phyloP scores from a whole-genome alignment of 2,888 invertebrate genomes.

The Metopia argyrocephala region DNA sequence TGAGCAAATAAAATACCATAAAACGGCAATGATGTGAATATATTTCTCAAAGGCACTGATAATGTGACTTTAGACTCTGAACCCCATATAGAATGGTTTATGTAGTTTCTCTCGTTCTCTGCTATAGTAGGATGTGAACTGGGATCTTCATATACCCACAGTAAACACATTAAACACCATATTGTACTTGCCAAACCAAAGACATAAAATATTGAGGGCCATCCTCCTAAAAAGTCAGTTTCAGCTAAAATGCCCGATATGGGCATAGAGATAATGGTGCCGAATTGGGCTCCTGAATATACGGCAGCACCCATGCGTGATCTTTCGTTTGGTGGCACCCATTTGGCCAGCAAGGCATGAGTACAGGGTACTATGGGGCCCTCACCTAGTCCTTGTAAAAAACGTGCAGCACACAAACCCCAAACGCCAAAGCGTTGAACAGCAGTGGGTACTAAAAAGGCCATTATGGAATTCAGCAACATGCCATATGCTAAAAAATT shows the following conservation, averaged over 20 bases:
- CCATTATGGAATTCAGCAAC: conserved; percentile 92
- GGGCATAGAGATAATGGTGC: conserved; percentile 94
- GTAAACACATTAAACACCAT: conserved; percentile 89
- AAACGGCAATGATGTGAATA: conserved; percentile 70
- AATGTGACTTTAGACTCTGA: too few species aligned
- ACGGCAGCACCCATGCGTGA: conserved; percentile 94
- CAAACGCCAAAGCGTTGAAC: conserved; percentile 85
- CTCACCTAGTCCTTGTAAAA: conserved; percentile 94
- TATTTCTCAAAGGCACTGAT: conserved; percentile 78
- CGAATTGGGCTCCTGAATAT: conserved; percentile 92
- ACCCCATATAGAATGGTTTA: too few species aligned
- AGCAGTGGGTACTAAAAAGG: conserved; percentile 89
- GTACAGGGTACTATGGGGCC: conserved; percentile 88
- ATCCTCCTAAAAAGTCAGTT: conserved; percentile 87
- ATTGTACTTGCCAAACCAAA: conserved; percentile 89
- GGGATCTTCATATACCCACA: conserved; percentile 86
- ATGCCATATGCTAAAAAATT: conserved; percentile 91
- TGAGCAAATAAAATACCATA: conserved; percentile 81
- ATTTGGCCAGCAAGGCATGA: conserved; percentile 93
- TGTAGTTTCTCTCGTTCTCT: conserved; percentile 85
- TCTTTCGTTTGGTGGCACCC: conserved; percentile 94
- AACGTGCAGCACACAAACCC: conserved; percentile 87
- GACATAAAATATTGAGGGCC: conserved; percentile 94
- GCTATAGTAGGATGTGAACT: conserved; percentile 85
- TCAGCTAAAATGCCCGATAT: conserved; percentile 89